Evolutionary conservation across 2,113 vertebrate species (phyloP), one percentile per base, ranked within the genome.

Genomic region (Muscicapa adusta): DNA sequence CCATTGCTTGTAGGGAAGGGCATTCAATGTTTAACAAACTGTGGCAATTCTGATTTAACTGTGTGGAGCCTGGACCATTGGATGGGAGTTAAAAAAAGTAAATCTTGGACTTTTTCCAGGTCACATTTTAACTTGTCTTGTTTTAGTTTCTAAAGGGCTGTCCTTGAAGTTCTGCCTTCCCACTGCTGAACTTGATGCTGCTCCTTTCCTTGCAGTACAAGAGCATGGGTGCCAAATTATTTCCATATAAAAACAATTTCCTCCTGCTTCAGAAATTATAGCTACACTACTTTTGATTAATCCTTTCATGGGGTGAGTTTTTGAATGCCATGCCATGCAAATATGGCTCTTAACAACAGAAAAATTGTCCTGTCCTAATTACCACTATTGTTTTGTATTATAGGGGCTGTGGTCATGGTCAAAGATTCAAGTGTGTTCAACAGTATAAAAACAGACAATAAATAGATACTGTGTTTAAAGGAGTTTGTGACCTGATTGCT

Each of bases 11-110:
- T 74, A 48, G 93, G 90, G 93, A 96, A 83, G 48, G 93, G 79
- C 33, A 2, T 93, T 96, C 47, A 83, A 88, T 91, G 68, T 96
- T 97, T 94, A 96, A 93, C 87, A 74, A 80, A 90, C 43, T 60
- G 36, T 36, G 65, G 47, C 47, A 45, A 56, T 43, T 73, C 71
- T 42, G 28, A 29, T 77, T 93, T 96, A 92, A 89, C 95, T 2
- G 1, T 96, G 50, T 87, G 54, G 45, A 72, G 62, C 58, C 87
- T 51, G 56, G 48, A 36, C 19, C 24, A 56, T 18, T 67, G 80
- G 34, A 63, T 34, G 18, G 3, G 6, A 54, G 5, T 19, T 34
- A 5, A 56, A 79, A 76, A 79, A 85, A 50, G 45, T 53, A 53
- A 36, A 36, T 12, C 51, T 45, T 56, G 70, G 58, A 25, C 18